Base-by-base conservation (phyloP, 2,113 vertebrate genomes). In the Tachysurus vachellii region DNA sequence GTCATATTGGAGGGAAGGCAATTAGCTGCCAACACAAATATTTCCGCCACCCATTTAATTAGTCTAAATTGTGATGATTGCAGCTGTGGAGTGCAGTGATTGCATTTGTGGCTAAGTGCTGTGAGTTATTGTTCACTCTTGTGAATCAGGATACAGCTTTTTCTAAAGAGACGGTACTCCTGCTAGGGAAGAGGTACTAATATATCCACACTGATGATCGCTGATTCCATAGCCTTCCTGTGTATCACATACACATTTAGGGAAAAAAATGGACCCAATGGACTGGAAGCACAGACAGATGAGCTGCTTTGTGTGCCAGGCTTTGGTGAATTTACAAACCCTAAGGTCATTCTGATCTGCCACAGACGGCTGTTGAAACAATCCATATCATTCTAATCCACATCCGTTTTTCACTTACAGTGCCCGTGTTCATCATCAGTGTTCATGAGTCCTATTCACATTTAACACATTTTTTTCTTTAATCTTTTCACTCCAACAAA, bases 271-370 rank as follows among this genome's bases (percentile, higher is more conserved):
- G 54, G 50, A 61, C 56, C 56, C 31, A 61, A 26, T 81, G 56
- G 12, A 26, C 12, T 81, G 28, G 50, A 79, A 54, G 21, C 80
- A 47, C 59, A 61, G 6, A 64, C 4, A 82, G 2, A 66, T 82
- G 26, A 66, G 79, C 57, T 53, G 77, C 23, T 42, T 64, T 80
- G 70, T 80, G 80, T 23, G 7, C 26, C 50, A 28, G 70, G 23
- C 82, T 82, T 87, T 85, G 53, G 87, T 83, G 10, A 83, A 80
- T 86, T 66, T n/a, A 81, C 26, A 87, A 80, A 84, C 56, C 83
- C 73, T 75, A 82, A 85, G 68, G 77, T 77, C 68, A 85, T 77
- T 53, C 1, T 28, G 66, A 81, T 31, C 82, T 85, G 56, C 77
- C 86, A 68, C 75, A 80, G 23, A 31, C 53, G 71, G 10, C 54